Base-by-base conservation (phyloP, 1,140 invertebrate species). In the Armadillidium nasatum region DNA sequence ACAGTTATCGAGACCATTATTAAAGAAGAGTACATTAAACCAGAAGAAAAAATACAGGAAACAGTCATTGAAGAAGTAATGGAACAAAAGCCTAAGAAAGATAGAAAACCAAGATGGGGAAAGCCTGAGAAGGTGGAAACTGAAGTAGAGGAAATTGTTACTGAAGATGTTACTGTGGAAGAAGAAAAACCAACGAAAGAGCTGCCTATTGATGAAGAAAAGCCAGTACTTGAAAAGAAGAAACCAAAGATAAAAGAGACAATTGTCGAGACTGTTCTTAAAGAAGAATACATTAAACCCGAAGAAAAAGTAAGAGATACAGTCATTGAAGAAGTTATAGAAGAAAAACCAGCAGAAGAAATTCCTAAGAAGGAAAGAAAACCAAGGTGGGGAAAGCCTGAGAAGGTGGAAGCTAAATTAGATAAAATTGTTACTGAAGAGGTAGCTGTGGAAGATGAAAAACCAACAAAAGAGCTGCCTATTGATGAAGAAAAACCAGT, bases 401-500 rank as follows among this genome's bases (percentile, higher is more conserved):
- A 13, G 19, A 7, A 60, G 7, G 50, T 15, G 1, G 50, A 60
- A 60, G 7, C 50, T 7, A 60, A 13, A 60, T 2, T 15, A 15
- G 19, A 19, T 60, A 7, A 60, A 60, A 60, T 19, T 15, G 50
- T 60, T 60, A 19, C 19, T 60, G 50, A 60, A 60, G 73, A 75
- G n/a, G 23, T 67, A 0, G 54, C 43, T 33, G 23, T 43, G 0
- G 54, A 68, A 13, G 11, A 68, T n/a, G 33, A 68, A 66, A 75
- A 75, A 13, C 60, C 73, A 9, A 33, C 15, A 19, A 23, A 69
- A 60, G 3, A 3, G 10, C 54, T 44, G 19, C 23, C 73, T 22
- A 23, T 22, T 11, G 10, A 23, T 3, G 54, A 67, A n/a, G 66
- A 75, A n/a, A 75, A 75, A 43, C 60, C 73, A 9, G 44, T 45